Base-by-base conservation (phyloP, 2,113 vertebrate genomes). In the pig (Sus scrofa) region DNA sequence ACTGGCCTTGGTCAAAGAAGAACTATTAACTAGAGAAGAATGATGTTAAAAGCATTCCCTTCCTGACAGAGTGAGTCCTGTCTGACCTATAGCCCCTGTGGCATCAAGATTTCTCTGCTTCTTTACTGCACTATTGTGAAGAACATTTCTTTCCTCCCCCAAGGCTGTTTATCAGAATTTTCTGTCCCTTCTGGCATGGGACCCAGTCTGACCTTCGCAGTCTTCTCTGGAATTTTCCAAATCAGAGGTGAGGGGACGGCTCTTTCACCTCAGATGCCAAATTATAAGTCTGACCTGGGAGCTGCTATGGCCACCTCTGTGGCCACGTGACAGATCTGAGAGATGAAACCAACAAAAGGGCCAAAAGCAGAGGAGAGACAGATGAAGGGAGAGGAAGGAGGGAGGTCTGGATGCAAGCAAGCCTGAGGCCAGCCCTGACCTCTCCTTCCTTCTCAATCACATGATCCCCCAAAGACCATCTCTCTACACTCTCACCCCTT, bases 201-300 rank as follows among this genome's bases (percentile, higher is more conserved):
- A 39, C 34, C 20, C 24, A 71, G 30, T 67, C 62, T 81, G 65
- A 91, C 54, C n/a, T 74, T n/a, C 18, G 67, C 19, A 78, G 68
- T 56, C 56, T 62, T 85, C 75, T 37, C 78, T 60, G 89, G 62
- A 60, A 95, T 91, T 94, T 95, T 91, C 75, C 65, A 77, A 85
- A 84, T 97, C 77, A 94, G 74, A 84, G 89, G 65, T 54, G 27
- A 56, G 65, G 56, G 20, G 11, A 50, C 37, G 30, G 15, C 34
- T 52, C 88, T 95, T 96, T 93, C 85, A 93, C 94, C 85, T 90
- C 87, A 81, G 39, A 87, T n/a, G 60, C 67, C 63, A 37, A 85
- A 37, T 30, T 65, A 37, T 26, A 63, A 60, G 19, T 27, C 44
- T 95, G 68, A 94, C 58, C 82, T 85, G 13, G 27, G 52, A 30